Evolutionary conservation across 2,113 vertebrate species (phyloP).

Genomic region (Percina caprodes): DNA sequence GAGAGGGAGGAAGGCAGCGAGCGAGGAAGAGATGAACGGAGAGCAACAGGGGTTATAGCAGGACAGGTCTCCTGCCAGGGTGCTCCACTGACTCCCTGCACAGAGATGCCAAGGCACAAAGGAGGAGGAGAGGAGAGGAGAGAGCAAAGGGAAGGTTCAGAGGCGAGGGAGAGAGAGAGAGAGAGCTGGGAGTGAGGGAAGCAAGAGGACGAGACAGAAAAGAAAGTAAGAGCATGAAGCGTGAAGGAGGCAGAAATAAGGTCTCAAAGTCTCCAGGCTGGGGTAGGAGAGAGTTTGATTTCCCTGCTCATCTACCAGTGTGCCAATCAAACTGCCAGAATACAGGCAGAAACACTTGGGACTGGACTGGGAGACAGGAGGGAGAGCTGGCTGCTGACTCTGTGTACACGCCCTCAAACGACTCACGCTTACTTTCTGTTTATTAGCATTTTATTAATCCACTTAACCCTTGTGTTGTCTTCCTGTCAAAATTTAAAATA

Average conservation of each 20-base stretch:
- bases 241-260: conserved; percentile 39
- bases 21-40: conserved; percentile 16
- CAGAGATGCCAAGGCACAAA: neutral
- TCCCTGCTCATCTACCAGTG: conserved; percentile 18
- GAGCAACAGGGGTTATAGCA: conserved; percentile 26
- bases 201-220: neutral
- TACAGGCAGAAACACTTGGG: neutral
- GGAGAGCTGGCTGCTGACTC: neutral
- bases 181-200: neutral
- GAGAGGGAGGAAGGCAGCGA: neutral
- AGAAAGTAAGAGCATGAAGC: conserved; percentile 25
- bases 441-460: neutral
- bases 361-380: neutral
- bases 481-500: too few relatives aligned
- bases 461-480: too few relatives aligned
- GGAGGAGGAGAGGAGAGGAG: neutral
- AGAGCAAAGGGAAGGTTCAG: conserved; percentile 2
- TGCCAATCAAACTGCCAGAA: conserved; percentile 22
- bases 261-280: conserved; percentile 28
- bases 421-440: neutral
- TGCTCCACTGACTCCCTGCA: neutral
- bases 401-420: neutral
- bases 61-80: conserved; percentile 28
- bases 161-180: neutral
- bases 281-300: conserved; percentile 17